A percentile compares a stretch with the other conserved stretches of the same genome.
phyloP scores from a whole-genome alignment of 2,888 invertebrate genomes.

The Cantharis nigra region DNA sequence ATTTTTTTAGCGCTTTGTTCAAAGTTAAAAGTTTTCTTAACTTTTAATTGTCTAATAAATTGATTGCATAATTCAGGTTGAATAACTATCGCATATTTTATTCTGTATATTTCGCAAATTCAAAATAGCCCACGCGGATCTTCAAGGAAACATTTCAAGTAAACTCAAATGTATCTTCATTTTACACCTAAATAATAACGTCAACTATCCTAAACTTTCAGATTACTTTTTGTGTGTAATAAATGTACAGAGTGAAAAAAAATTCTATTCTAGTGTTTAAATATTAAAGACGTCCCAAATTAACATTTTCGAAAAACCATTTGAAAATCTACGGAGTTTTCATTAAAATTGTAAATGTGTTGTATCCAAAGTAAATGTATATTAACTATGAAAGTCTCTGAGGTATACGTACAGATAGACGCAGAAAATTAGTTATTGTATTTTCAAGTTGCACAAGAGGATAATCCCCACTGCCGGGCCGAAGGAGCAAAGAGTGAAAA shows the following conservation, averaged over 20 bases:
- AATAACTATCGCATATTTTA: too few species aligned
- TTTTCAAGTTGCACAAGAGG: slow-evolving; percentile 15
- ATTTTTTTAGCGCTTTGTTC: background rate
- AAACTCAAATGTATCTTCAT: too few species aligned
- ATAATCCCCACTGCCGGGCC: background rate
- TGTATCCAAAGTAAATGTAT: slow-evolving; percentile 27
- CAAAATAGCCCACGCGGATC: too few species aligned
- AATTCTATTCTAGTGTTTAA: too few species aligned
- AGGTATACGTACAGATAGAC: slow-evolving; percentile 26
- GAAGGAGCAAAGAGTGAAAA: background rate
- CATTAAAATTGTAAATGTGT: slow-evolving; percentile 20
- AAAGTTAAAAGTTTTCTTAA: background rate
- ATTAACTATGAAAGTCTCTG: slow-evolving; percentile 23
- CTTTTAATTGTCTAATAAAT: background rate
- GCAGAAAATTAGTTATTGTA: slow-evolving; percentile 37
- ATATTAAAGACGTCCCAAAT: too few species aligned
- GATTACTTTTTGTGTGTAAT: too few species aligned
- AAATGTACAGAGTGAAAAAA: too few species aligned
- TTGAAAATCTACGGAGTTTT: background rate
- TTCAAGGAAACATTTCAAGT: too few species aligned
- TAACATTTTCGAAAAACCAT: slow-evolving; percentile 1
- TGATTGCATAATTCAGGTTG: too few species aligned
- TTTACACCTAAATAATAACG: too few species aligned
- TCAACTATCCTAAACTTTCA: too few species aligned
- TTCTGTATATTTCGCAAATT: too few species aligned